Conservation (phyloP, 2,113 vertebrate species). For the Urocolius indicus region DNA sequence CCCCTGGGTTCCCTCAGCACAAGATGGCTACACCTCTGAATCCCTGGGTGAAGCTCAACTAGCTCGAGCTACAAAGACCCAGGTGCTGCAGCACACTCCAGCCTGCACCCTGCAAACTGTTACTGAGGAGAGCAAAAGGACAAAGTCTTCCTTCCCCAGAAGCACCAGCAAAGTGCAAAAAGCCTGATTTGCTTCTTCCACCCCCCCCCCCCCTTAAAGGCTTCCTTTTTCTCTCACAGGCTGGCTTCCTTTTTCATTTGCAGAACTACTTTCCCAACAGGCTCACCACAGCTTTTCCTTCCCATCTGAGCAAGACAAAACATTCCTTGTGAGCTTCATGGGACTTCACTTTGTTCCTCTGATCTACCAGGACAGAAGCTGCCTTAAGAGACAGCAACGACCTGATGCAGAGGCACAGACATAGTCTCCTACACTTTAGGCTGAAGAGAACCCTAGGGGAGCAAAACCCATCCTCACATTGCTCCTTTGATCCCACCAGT, state of each 20-base stretch:
- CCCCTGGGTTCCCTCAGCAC: not conserved
- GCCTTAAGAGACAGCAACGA: not conserved
- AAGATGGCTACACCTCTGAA: constrained; percentile 22
- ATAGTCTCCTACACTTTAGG: not conserved
- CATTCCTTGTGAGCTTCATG: not conserved
- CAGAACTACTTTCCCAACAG: not conserved
- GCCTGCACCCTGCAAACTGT: not conserved
- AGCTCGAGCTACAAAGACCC: fast-evolving
- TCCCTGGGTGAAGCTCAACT: not conserved
- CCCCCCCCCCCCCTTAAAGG: not conserved
- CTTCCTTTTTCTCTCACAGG: no score
- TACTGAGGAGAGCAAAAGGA: not conserved
- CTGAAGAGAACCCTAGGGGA: not conserved
- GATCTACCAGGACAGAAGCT: not conserved
- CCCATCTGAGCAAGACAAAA: not conserved
- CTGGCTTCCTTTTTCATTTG: not conserved
- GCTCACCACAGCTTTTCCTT: not conserved
- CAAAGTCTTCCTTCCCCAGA: not conserved
- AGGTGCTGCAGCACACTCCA: not conserved
- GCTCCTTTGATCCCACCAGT: not conserved
- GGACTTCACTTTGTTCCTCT: not conserved
- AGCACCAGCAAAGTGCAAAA: not conserved
- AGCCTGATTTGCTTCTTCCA: not conserved
- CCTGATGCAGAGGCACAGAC: not conserved
- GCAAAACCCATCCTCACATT: not conserved